Evolutionary conservation across 2,797 vertebrate genomes (phyloP).

Genomic region (Craterocephalus amniculus): DNA sequence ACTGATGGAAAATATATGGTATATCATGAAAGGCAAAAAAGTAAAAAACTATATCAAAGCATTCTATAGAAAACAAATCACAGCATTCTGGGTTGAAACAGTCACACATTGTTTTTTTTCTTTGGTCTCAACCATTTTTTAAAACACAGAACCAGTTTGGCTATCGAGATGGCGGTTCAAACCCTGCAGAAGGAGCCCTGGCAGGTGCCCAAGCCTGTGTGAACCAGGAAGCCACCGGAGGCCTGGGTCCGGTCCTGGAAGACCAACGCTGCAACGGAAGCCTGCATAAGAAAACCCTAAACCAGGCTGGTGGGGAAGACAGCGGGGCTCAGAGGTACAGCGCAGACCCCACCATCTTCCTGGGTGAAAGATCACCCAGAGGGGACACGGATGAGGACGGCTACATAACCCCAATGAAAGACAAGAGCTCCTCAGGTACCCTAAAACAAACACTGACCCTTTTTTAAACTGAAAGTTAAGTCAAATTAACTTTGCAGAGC

Average conservation of each 20-base stretch:
- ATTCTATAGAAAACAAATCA: not conserved
- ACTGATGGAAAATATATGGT: not conserved
- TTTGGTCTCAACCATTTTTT: not conserved
- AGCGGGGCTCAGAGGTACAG: conserved; percentile 92
- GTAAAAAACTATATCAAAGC: no score
- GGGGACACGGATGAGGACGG: conserved; percentile 91
- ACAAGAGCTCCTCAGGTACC: conserved; percentile 92
- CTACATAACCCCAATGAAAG: conserved; percentile 95
- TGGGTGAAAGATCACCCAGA: conserved; percentile 84
- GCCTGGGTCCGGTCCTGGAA: conserved; percentile 82
- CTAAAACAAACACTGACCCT: not conserved
- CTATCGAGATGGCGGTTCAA: conserved; percentile 88
- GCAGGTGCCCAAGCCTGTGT: conserved; percentile 74
- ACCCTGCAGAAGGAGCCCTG: conserved; percentile 52
- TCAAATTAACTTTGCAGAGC: conserved; percentile 4
- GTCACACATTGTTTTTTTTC: not conserved
- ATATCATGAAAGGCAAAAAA: not conserved
- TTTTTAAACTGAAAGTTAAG: not conserved
- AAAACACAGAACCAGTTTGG: conserved; percentile 91
- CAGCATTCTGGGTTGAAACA: not conserved
- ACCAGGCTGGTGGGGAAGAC: conserved; percentile 83
- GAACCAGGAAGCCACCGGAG: conserved; percentile 80
- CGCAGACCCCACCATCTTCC: conserved; percentile 92
- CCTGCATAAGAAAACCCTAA: conserved; percentile 87
- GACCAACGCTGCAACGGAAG: conserved; percentile 92